A percentile compares a stretch with the other conserved stretches of the same genome.
phyloP scores from a whole-genome alignment of 2,888 invertebrate genomes.

The Amitus sp. region DNA sequence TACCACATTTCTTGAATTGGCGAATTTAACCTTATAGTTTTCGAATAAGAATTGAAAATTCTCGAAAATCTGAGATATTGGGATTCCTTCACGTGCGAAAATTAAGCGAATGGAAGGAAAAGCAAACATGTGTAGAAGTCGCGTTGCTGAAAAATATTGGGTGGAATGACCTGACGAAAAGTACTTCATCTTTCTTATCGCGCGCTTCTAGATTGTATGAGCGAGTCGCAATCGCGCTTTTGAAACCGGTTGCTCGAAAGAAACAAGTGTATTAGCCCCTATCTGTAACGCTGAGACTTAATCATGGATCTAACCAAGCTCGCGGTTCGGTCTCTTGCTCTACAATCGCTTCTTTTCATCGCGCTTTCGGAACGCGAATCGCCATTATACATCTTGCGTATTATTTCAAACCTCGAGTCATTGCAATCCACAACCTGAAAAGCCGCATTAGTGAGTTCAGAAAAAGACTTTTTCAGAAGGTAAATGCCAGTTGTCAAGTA shows the following conservation, averaged over 20 bases:
- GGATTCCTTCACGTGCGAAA: no score
- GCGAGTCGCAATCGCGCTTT: slow-evolving; percentile 44
- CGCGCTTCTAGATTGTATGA: slow-evolving; percentile 45
- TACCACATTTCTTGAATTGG: no score
- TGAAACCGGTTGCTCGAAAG: slow-evolving; percentile 21
- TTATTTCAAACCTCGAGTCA: background rate
- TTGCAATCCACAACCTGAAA: background rate
- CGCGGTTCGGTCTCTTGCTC: slow-evolving; percentile 8
- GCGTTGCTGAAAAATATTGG: background rate
- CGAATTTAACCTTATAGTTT: no score
- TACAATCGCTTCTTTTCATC: slow-evolving; percentile 14
- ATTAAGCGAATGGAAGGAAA: no score
- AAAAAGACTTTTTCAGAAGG: no score
- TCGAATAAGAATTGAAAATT: no score
- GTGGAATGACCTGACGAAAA: slow-evolving; percentile 46
- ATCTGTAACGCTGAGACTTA: slow-evolving; percentile 44
- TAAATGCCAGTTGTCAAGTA: no score
- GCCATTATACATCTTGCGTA: slow-evolving; percentile 6
- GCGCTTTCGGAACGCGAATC: slow-evolving; percentile 12
- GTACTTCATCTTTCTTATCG: slow-evolving; percentile 50
- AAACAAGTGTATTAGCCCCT: slow-evolving; percentile 51
- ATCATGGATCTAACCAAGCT: slow-evolving; percentile 47
- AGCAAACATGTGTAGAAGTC: background rate
- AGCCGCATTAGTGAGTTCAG: no score
- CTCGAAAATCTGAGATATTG: no score